phyloP scores from a whole-genome alignment of 2,888 invertebrate species.

The Leptura quadrifasciata region DNA sequence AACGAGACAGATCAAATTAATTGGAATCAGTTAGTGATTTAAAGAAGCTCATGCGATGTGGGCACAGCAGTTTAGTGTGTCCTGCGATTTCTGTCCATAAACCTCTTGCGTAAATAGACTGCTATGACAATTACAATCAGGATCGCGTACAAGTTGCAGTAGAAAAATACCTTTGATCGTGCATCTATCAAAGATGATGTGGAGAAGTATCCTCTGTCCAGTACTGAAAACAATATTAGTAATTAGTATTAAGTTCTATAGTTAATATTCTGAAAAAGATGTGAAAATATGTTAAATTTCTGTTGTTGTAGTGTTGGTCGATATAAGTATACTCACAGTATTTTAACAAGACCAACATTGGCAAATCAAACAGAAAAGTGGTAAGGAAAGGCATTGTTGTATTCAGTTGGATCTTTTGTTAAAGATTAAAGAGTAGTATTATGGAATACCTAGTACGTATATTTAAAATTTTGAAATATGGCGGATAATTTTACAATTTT shows the following conservation, averaged over 20 bases:
- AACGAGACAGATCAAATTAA: not conserved
- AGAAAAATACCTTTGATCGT: not conserved
- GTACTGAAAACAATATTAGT: not conserved
- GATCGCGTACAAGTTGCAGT: not conserved
- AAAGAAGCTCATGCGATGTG: no score
- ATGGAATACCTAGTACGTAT: no score
- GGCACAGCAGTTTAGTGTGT: no score
- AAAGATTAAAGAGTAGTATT: no score
- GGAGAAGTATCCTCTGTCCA: not conserved
- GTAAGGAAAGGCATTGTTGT: not conserved
- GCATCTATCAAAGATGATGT: not conserved
- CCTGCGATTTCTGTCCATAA: not conserved
- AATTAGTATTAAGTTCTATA: not conserved
- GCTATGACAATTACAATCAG: not conserved
- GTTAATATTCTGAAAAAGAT: no score
- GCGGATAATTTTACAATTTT: no score
- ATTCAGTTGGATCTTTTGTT: no score
- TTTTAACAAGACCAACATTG: not conserved
- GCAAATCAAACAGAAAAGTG: not conserved
- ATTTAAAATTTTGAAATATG: no score
- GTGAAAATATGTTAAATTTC: no score
- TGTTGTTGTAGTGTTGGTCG: not conserved
- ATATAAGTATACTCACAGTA: not conserved
- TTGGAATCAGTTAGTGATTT: no score
- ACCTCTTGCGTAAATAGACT: not conserved